These are phyloP conservation scores for Chymomyza amoena DNA, from an alignment of 2,888 invertebrate species.

Conservation along the genomic window DNA sequence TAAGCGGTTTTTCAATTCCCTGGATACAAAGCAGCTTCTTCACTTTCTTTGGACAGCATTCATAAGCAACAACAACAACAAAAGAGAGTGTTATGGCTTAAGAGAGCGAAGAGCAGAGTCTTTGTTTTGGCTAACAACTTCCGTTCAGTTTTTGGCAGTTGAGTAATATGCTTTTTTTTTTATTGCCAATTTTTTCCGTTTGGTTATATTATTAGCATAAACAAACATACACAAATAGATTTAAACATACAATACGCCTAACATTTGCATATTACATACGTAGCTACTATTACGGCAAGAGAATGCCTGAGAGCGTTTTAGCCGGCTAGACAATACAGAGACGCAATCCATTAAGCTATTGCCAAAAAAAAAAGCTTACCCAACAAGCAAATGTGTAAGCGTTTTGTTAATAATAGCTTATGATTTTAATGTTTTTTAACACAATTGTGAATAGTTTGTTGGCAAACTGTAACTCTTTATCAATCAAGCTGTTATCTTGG, in stretches of 20 bases:
- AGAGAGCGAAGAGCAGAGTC: constrained; percentile 24
- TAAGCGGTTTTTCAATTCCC: constrained; percentile 59
- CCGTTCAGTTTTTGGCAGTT: constrained; percentile 54
- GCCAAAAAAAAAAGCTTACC: neutral
- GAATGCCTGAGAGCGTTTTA: neutral
- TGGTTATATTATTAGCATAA: constrained; percentile 23
- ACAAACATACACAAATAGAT: constrained; percentile 25
- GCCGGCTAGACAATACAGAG: neutral
- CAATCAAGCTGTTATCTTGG: neutral
- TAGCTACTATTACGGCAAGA: neutral
- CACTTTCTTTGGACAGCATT: constrained; percentile 52
- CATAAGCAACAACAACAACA: neutral
- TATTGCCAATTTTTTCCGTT: constrained; percentile 50
- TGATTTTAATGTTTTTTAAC: neutral
- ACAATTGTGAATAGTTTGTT: neutral
- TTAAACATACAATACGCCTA: neutral
- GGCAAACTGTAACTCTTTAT: neutral
- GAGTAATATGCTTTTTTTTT: constrained; percentile 44
- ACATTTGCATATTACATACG: neutral
- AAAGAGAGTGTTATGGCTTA: constrained; percentile 1
- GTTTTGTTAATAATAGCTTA: neutral
- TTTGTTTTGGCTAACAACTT: constrained; percentile 63
- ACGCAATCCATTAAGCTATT: neutral
- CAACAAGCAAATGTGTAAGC: neutral
- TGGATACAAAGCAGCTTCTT: constrained; percentile 51